A percentile compares a stretch with the other conserved stretches of the same genome.
Conservation (phyloP, 2,113 vertebrate genomes). For the Mus pahari region DNA sequence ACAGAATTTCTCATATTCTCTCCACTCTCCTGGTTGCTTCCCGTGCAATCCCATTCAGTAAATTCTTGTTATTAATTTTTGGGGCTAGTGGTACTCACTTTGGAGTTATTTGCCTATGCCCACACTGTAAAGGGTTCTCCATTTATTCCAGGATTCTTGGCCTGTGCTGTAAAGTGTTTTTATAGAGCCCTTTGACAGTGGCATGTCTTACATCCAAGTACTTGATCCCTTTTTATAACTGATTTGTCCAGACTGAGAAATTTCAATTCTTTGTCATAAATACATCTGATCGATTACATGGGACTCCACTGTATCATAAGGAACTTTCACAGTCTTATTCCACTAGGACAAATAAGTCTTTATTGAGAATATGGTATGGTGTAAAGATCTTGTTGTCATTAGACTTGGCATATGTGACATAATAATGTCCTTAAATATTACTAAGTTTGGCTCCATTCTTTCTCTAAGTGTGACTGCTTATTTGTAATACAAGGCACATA, state of each 20-base stretch:
- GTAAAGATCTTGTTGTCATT: not conserved
- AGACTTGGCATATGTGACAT: not conserved
- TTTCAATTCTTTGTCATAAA: not conserved
- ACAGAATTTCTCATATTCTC: not conserved
- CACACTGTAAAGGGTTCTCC: not conserved
- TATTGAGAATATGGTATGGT: fast-evolving
- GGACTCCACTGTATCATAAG: not conserved
- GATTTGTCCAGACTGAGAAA: conserved; percentile 5
- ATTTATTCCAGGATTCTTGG: not conserved
- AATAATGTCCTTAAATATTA: not conserved
- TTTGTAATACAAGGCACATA: not conserved
- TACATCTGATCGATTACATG: not conserved
- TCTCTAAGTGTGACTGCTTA: not conserved
- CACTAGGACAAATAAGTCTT: not conserved
- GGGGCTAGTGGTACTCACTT: not conserved
- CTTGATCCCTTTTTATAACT: not conserved
- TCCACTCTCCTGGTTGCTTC: too few relatives aligned
- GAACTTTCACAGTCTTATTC: not conserved
- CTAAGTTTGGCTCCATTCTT: not conserved
- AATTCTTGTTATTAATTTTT: not conserved
- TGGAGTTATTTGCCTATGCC: not conserved
- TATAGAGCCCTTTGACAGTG: not conserved
- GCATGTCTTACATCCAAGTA: too few relatives aligned
- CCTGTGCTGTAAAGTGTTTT: not conserved
- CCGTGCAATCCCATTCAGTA: not conserved